Evolutionary conservation across 1,140 invertebrate genomes (phyloP), one percentile per base, ranked within the genome.

Genomic region (Phthorimaea operculella): DNA sequence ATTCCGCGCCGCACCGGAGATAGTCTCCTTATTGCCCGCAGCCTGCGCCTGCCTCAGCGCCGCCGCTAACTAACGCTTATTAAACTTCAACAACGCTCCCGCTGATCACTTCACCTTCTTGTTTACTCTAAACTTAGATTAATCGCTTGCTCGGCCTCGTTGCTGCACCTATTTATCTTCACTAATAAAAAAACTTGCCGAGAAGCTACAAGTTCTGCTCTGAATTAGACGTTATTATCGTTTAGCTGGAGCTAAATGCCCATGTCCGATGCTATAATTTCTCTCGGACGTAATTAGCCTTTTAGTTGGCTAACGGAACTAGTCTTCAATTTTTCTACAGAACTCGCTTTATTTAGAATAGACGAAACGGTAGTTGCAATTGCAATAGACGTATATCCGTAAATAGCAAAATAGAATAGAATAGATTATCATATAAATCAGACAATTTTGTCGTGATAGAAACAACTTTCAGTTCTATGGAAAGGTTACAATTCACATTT

Each of bases 41-140:
- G 65, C 51, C 16, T 14, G n/a, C n/a, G n/a, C n/a, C n/a, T 36
- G 47, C 15, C 28, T 16, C 42, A 64, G 72, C 72, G 69, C 66
- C 74, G 62, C 67, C 73, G 70, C 74, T 73, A 80, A 84, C 81
- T 79, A 84, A 79, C 78, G 76, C 78, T 84, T 84, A 84, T 84
- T 84, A 84, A 84, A 84, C 79, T 83, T 77, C 66, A 77, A 82
- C 78, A 81, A 72, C 76, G 77, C 72, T 67, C 72, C 64, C 72
- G 78, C 77, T 80, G 81, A 84, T 84, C 81, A 81, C 78, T 81
- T 80, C 78, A 81, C 78, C 76, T 72, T 76, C 72, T 80, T 80
- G 79, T 79, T 83, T 79, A 71, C 76, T 81, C 70, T 79, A 81
- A 83, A 84, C 74, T 84, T 80, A 84, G 78, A 84, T 83, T 84